phyloP scores from a whole-genome alignment of 2,888 invertebrate species.

The Dichetophora obliterata region DNA sequence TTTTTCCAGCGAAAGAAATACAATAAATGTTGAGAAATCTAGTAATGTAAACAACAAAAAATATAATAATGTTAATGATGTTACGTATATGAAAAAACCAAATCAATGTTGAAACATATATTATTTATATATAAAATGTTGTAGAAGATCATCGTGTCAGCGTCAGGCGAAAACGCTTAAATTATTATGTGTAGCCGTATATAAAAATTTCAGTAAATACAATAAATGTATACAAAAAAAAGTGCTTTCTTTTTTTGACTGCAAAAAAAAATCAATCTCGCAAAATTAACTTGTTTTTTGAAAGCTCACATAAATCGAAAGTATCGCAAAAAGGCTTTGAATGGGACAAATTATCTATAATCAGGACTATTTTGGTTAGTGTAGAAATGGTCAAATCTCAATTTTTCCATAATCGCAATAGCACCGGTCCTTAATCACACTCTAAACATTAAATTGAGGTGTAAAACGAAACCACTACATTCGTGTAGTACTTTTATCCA shows the following conservation, averaged over 20 bases:
- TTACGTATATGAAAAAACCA: background rate
- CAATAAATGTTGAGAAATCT: conserved; percentile 23
- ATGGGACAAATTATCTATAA: no score
- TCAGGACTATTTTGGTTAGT: no score
- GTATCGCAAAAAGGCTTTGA: no score
- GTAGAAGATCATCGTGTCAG: background rate
- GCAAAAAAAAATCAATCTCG: no score
- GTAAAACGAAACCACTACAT: no score
- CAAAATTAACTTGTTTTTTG: no score
- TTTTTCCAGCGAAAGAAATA: background rate
- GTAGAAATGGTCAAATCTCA: no score
- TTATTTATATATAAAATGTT: conserved; percentile 17
- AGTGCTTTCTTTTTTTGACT: conserved; percentile 25
- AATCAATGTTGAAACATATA: background rate
- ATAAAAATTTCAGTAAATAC: conserved; percentile 32
- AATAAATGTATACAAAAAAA: conserved; percentile 43
- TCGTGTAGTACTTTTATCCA: no score
- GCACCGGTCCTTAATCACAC: no score
- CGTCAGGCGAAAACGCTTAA: conserved; percentile 9
- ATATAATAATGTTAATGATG: conserved; percentile 11
- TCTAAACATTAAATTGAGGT: no score
- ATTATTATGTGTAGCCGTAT: conserved; percentile 26
- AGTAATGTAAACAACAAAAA: conserved; percentile 1
- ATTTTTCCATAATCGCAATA: no score
- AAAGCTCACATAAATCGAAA: no score